Base-by-base conservation (phyloP, 2,797 vertebrate species). In the Falco peregrinus region DNA sequence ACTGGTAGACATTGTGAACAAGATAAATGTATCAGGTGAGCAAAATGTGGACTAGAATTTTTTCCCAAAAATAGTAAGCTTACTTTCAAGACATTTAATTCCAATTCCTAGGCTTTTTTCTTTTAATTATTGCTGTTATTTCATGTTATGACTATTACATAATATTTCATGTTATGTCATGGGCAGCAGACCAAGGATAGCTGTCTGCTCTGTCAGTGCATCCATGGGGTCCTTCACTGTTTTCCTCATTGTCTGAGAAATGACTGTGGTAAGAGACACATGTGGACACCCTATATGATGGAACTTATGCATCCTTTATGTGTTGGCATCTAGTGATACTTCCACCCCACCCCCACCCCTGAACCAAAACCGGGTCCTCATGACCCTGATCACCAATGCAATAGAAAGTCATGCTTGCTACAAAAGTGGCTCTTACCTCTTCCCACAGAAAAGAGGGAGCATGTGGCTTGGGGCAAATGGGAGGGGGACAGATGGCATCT, bases 151-250 rank as follows among this genome's bases (percentile, higher is more conserved):
- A 37, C 37, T 37, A 37, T 37, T 37, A 10, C 37, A 37, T 37
- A 37, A 37, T 37, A 37, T 37, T 37, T 37, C 37, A 37, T 37
- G 37, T 37, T 37, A 37, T 37, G 37, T 10, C 37, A 37, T 37
- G 37, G 10, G 37, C 37, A 37, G 37, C 98, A 97, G 98, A 97
- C 98, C 20, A 98, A 98, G 78, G 98, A 98, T 37, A 96, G 96
- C 48, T 98, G 98, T 61, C 98, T 98, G 1, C 98, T 98, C 92
- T 98, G 97, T 33, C 97, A 97, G 78, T 98, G 98, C 91, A 94
- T 96, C 75, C 98, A 97, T 63, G 98, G 98, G 2, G 4, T 96
- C 22, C 85, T 99, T 89, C 98, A 98, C 84, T 98, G 97, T 89
- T 98, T 98, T 79, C 97, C 96, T 37, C 80, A 96, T 6, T 92